A percentile compares a stretch with the other conserved stretches of the same genome.
These are phyloP conservation scores for Anagyrus pseudococci DNA, from an alignment of 2,888 invertebrate genomes.

Conservation along the genomic window DNA sequence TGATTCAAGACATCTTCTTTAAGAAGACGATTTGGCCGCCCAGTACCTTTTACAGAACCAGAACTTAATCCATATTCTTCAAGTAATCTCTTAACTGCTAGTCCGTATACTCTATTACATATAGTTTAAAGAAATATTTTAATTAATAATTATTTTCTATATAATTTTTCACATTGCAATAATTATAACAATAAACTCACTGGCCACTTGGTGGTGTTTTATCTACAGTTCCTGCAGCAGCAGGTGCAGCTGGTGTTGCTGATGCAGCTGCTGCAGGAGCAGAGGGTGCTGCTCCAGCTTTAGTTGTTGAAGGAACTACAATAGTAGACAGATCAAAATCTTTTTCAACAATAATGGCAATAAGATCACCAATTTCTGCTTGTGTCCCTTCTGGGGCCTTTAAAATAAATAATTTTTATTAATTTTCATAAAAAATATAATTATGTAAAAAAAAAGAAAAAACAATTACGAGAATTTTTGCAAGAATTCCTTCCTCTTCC, in stretches of 20 bases:
- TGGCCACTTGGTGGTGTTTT: conserved; percentile 47
- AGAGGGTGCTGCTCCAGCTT: conserved; percentile 21
- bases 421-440: background rate
- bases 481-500: conserved; percentile 69
- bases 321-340: conserved; percentile 69
- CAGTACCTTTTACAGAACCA: conserved; percentile 64
- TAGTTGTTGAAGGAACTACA: conserved; percentile 52
- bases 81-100: conserved; percentile 69
- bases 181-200: conserved; percentile 42
- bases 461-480: conserved; percentile 70
- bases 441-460: too few relatives aligned
- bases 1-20: conserved; percentile 67
- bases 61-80: conserved; percentile 66
- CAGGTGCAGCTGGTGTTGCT: conserved; percentile 8
- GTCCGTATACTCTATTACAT: conserved; percentile 65
- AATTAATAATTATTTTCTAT: background rate
- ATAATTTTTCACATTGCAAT: background rate
- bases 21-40: conserved; percentile 68
- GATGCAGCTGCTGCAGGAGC: conserved; percentile 28
- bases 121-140: background rate
- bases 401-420: conserved; percentile 4
- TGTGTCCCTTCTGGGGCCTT: conserved; percentile 64
- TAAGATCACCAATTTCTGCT: conserved; percentile 64
- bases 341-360: conserved; percentile 68
- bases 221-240: conserved; percentile 1